Evolutionary conservation across 2,888 invertebrate genomes (phyloP), one percentile per base, ranked within the genome.

Genomic region (Ceriagrion tenellum): DNA sequence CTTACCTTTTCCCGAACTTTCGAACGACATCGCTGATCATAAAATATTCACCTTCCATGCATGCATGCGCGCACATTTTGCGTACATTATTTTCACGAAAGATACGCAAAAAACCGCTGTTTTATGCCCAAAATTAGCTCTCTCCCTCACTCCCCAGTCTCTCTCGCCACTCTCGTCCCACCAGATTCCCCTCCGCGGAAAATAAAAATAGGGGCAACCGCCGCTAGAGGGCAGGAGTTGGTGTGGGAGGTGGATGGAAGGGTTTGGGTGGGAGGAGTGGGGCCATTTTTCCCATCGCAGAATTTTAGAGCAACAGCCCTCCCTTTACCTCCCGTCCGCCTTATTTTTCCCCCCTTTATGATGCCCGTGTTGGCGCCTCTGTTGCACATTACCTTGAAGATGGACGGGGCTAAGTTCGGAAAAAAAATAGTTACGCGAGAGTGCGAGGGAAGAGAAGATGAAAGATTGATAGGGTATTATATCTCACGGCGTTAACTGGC

Each of bases 1-100:
- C 59, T 91, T 55, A 12, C 47, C 55, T 81, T 35, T 63, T 69
- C 47, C 63, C 63, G 55, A 93, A 69, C 93, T 93, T 93, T 69
- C 47, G 93, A 69, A 93, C 93, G 93, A 93, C 93, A 93, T 93
- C 93, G 69, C 93, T 74, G 93, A 93, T 69, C 74, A 93, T 93
- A 93, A 93, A 93, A 93, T 93, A 93, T 93, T 93, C 93, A 93
- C 93, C 35, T 81, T 35, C 81, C 81, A 81, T 81, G 81, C 81
- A 81, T 81, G 16, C 81, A 81, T 81, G 81, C 30, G 81, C 35
- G 16, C 81, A 81, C 81, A 35, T 81, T 35, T 81, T 35, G 81
- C 81, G 81, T 35, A 35, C 81, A 81, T 81, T 81, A 81, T 81
- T 81, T 81, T 81, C n/a, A 81, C 81, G 35, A 81, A 81, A 81